A percentile compares a stretch with the other conserved stretches of the same genome.
Conservation (phyloP, 2,797 vertebrate genomes). For the Margarornis squamiger region DNA sequence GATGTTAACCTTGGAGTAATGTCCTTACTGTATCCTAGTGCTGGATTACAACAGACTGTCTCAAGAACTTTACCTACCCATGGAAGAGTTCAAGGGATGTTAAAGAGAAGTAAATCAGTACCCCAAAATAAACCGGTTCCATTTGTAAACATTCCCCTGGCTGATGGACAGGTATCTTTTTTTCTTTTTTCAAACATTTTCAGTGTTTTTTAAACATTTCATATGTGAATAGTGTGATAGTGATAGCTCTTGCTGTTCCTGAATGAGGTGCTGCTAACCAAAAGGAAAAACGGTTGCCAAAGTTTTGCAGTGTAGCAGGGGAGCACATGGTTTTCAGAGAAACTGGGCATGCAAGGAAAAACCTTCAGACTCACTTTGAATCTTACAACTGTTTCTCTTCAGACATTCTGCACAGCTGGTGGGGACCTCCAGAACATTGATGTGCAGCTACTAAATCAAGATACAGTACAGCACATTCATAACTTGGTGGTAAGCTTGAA, state of each 20-base stretch:
- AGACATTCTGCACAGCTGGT: constrained; percentile 81
- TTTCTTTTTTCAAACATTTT: not conserved
- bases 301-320: not conserved
- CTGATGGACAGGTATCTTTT: constrained; percentile 78
- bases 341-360: not conserved
- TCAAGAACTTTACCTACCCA: constrained; percentile 3
- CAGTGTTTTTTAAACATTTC: no score
- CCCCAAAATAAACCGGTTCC: constrained; percentile 49
- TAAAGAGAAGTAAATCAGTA: constrained; percentile 51
- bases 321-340: not conserved
- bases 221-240: not conserved
- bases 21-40: not conserved
- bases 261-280: not conserved
- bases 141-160: constrained; percentile 81
- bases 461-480: constrained; percentile 82
- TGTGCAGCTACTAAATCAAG: constrained; percentile 79
- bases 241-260: not conserved
- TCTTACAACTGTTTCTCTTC: not conserved
- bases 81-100: not conserved
- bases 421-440: constrained; percentile 80
- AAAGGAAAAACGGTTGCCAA: not conserved
- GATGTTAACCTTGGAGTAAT: not conserved
- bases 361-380: not conserved
- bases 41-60: not conserved
- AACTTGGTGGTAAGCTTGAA: constrained; percentile 78